These are phyloP conservation scores for Torymus tubicola DNA, from an alignment of 2,888 invertebrate genomes.

Conservation along the genomic window DNA sequence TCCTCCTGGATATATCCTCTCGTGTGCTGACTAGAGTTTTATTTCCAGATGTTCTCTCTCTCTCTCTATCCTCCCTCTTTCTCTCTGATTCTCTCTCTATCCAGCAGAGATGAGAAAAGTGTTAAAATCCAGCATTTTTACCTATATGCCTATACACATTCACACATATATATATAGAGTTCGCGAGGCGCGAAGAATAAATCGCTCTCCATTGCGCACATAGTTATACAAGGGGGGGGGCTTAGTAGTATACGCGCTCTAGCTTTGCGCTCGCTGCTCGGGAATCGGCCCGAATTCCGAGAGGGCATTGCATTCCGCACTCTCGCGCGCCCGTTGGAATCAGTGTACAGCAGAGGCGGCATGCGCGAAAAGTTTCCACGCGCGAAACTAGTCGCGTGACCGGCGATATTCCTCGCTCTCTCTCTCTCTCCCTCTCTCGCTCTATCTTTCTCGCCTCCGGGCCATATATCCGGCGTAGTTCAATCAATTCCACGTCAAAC, in stretches of 20 bases:
- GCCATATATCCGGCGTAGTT: constrained; percentile 59
- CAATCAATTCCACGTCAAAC: constrained; percentile 73
- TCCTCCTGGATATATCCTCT: not conserved
- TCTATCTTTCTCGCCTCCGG: not conserved
- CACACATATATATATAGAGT: not conserved
- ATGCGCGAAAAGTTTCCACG: too few species aligned
- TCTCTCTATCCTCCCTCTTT: too few species aligned
- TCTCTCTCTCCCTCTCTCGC: too few species aligned
- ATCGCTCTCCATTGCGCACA: constrained; percentile 36
- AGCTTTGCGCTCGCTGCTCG: not conserved
- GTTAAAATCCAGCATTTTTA: constrained; percentile 23
- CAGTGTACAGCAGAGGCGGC: constrained; percentile 6
- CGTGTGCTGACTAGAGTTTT: not conserved
- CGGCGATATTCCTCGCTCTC: constrained; percentile 40
- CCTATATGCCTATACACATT: not conserved
- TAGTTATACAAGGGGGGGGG: not conserved
- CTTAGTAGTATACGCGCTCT: not conserved
- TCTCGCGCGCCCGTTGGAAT: constrained; percentile 24
- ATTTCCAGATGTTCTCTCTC: not conserved
- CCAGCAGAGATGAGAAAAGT: constrained; percentile 8
- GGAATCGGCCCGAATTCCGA: constrained; percentile 33
- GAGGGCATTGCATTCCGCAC: constrained; percentile 40
- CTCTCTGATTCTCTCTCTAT: not conserved
- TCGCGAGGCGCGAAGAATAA: constrained; percentile 23
- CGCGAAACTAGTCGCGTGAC: constrained; percentile 62